A percentile compares a stretch with the other conserved stretches of the same genome.
Evolutionary conservation across 2,113 vertebrate genomes (phyloP).

Genomic region (Ctenomys sociabilis): DNA sequence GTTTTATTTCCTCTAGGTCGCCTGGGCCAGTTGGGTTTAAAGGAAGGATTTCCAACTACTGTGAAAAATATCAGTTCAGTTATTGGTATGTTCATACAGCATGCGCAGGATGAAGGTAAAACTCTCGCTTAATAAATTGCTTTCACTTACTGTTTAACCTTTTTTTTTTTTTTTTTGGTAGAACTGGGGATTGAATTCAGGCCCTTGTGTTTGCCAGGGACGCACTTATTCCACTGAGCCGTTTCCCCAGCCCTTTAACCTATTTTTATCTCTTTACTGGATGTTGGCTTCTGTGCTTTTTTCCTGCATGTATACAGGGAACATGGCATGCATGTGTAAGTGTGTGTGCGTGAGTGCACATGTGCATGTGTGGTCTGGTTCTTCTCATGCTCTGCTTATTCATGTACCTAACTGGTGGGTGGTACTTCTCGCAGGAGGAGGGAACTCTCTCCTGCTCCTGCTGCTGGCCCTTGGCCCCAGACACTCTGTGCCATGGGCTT

Average conservation of each 20-base stretch:
- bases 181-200: too few relatives aligned
- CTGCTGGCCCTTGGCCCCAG: neutral
- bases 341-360: fast-evolving
- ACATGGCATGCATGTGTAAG: neutral
- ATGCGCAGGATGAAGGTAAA: conserved; percentile 94
- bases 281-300: fast-evolving
- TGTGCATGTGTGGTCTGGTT: neutral
- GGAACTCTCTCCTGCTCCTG: neutral
- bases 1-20: conserved; percentile 85
- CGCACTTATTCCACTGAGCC: too few relatives aligned
- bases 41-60: conserved; percentile 89
- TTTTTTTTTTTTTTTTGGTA: too few relatives aligned
- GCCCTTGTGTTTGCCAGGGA: too few relatives aligned
- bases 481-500: neutral
- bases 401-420: fast-evolving
- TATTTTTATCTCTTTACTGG: fast-evolving
- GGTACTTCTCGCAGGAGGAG: neutral
- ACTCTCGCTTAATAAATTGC: too few relatives aligned
- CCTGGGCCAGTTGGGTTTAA: conserved; percentile 94
- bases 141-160: too few relatives aligned
- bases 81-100: conserved; percentile 92
- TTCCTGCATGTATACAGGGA: fast-evolving
- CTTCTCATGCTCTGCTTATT: neutral
- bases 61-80: conserved; percentile 92
- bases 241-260: too few relatives aligned